Percentiles rank a stretch among this genome's conserved stretches.
Evolutionary conservation across 1,140 invertebrate species (phyloP).

Genomic region (Apis laboriosa): DNA sequence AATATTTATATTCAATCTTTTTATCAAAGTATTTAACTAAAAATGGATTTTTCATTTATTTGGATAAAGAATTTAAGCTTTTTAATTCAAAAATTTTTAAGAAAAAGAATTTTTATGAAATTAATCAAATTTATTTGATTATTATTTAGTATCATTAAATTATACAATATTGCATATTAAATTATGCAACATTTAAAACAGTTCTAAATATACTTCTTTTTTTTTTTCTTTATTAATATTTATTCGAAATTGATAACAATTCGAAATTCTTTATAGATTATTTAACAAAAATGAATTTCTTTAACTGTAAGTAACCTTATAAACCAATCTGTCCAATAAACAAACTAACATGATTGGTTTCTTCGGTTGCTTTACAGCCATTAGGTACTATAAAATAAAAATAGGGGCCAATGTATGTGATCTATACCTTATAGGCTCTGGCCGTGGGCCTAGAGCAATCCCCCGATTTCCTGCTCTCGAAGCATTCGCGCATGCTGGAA

Average conservation of each 20-base stretch:
- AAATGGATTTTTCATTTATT: neutral
- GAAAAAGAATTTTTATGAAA: neutral
- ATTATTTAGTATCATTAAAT: too few relatives aligned
- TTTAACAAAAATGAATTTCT: neutral
- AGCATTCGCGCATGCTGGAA: slow-evolving; percentile 85
- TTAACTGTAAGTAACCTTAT: slow-evolving; percentile 40
- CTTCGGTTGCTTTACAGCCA: slow-evolving; percentile 42
- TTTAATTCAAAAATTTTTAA: neutral
- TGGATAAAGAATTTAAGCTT: too few relatives aligned
- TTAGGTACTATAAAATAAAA: slow-evolving; percentile 43
- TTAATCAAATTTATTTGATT: neutral
- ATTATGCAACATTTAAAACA: neutral
- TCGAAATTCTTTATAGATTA: neutral
- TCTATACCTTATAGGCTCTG: slow-evolving; percentile 81
- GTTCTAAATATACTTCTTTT: neutral
- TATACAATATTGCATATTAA: too few relatives aligned
- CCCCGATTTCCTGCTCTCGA: slow-evolving; percentile 81
- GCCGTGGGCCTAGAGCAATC: slow-evolving; percentile 83
- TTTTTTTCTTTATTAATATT: neutral
- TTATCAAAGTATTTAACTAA: too few relatives aligned
- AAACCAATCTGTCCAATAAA: slow-evolving; percentile 21
- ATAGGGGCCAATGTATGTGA: slow-evolving; percentile 46
- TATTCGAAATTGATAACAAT: neutral
- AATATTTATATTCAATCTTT: too few relatives aligned
- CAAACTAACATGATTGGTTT: slow-evolving; percentile 40